Conservation (phyloP, 2,888 invertebrate species). For the Timema cristinae region DNA sequence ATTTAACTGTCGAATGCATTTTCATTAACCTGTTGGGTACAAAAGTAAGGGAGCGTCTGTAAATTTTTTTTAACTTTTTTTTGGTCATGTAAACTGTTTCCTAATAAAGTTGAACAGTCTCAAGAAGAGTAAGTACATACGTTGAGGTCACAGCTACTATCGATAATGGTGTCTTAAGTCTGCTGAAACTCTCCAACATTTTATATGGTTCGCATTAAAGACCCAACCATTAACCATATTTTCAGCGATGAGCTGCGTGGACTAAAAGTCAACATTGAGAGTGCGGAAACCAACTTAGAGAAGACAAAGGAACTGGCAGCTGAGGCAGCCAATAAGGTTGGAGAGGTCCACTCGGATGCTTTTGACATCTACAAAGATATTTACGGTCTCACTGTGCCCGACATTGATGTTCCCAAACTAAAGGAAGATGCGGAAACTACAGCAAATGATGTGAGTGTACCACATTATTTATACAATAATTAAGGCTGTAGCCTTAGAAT, state of each 20-base stretch:
- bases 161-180: no score
- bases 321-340: constrained; percentile 69
- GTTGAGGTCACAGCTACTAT: no score
- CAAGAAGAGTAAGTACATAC: no score
- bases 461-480: no score
- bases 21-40: no score
- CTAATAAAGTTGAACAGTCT: no score
- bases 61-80: no score
- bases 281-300: constrained; percentile 65
- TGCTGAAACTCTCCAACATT: no score
- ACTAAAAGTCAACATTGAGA: constrained; percentile 61
- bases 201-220: no score
- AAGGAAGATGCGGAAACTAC: constrained; percentile 64
- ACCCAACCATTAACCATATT: constrained; percentile 23
- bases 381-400: constrained; percentile 71
- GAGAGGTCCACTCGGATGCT: constrained; percentile 75
- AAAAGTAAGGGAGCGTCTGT: no score
- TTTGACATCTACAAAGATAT: constrained; percentile 76
- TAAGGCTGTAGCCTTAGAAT: background rate
- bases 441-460: constrained; percentile 59
- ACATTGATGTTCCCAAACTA: constrained; percentile 66
- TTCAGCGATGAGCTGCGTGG: constrained; percentile 62
- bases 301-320: constrained; percentile 67
- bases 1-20: no score
- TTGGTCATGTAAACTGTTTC: no score